Evolutionary conservation across 2,888 invertebrate species (phyloP).

Genomic region (Meganola albula): DNA sequence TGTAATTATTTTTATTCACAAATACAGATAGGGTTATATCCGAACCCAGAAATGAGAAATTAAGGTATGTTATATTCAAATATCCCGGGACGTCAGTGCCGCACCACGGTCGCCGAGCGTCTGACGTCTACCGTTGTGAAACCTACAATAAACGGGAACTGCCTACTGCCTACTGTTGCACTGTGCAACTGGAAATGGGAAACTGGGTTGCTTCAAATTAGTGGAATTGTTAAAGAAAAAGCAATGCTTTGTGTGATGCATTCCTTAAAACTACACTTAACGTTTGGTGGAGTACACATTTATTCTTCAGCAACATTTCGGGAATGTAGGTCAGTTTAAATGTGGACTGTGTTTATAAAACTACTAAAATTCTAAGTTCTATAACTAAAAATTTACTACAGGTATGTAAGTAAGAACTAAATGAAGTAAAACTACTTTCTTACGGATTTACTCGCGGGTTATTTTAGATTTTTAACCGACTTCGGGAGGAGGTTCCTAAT

Average conservation of each 20-base stretch:
- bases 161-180: constrained; percentile 34
- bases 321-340: too few relatives aligned
- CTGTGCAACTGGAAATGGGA: constrained; percentile 33
- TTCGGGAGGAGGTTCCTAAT: too few relatives aligned
- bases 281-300: too few relatives aligned
- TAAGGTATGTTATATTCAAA: constrained; percentile 19
- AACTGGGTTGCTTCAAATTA: constrained; percentile 41
- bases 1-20: background rate
- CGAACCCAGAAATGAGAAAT: constrained; percentile 7
- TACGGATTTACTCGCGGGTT: too few relatives aligned
- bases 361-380: too few relatives aligned
- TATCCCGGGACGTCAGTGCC: constrained; percentile 26
- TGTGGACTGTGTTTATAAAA: too few relatives aligned
- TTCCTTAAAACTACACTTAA: too few relatives aligned
- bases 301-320: too few relatives aligned
- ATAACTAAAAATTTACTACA: too few relatives aligned
- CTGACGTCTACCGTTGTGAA: constrained; percentile 28
- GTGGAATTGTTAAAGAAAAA: constrained; percentile 28
- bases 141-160: constrained; percentile 30
- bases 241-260: constrained; percentile 11
- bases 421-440: too few relatives aligned
- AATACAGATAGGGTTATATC: constrained; percentile 3
- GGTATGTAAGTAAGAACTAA: too few relatives aligned
- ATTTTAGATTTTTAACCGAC: too few relatives aligned
- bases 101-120: constrained; percentile 46